Conservation (phyloP, 2,113 vertebrate genomes). For the Sapajus apella region DNA sequence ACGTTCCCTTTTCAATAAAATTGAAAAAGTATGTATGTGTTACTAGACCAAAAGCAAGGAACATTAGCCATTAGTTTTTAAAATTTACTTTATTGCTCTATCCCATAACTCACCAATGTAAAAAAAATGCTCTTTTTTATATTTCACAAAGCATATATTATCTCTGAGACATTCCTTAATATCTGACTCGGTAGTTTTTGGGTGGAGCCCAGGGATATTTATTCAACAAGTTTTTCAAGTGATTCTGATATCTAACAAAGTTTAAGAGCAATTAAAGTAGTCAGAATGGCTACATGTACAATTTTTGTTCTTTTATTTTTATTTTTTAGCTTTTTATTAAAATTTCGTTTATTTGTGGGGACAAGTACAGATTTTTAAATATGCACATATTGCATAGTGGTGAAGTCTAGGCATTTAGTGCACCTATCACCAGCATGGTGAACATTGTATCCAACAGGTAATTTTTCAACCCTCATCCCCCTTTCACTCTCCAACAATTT, state of each 20-base stretch:
- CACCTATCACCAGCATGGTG: too few relatives aligned
- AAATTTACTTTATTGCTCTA: neutral
- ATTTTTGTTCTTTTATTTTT: neutral
- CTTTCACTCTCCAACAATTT: too few relatives aligned
- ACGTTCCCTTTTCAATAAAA: neutral
- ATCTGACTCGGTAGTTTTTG: neutral
- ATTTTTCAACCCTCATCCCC: too few relatives aligned
- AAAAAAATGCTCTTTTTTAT: neutral
- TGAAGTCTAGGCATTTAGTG: too few relatives aligned
- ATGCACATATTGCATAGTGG: too few relatives aligned
- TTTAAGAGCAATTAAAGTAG: neutral
- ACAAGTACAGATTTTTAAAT: too few relatives aligned
- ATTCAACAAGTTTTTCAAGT: neutral
- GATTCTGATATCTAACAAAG: neutral
- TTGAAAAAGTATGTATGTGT: neutral
- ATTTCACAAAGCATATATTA: neutral
- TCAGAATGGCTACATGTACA: neutral
- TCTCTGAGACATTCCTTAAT: neutral
- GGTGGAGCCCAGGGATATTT: neutral
- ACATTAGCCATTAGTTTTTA: neutral
- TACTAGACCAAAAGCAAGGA: neutral
- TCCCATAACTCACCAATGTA: neutral
- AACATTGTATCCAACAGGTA: too few relatives aligned
- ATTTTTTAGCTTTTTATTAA: neutral
- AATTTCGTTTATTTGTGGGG: too few relatives aligned